A percentile compares a stretch with the other conserved stretches of the same genome.
Conservation (phyloP, 2,797 vertebrate genomes). For the Danio kyathit region DNA sequence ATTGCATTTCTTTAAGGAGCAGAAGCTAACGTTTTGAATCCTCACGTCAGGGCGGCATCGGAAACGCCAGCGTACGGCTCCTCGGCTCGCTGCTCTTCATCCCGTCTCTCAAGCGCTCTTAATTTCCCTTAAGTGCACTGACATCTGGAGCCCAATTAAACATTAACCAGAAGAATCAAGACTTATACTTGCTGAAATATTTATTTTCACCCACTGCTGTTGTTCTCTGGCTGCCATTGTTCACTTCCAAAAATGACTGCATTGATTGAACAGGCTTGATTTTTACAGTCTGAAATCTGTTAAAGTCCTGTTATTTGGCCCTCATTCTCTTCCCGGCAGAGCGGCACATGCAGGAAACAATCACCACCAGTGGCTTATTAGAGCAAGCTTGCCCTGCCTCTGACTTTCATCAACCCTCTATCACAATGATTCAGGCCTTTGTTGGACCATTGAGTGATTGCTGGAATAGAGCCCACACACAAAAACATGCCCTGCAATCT, state of each 20-base stretch:
- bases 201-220: conserved; percentile 30
- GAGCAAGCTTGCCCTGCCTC: conserved; percentile 13
- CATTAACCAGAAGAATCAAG: conserved; percentile 76
- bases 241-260: conserved; percentile 8
- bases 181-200: conserved; percentile 33
- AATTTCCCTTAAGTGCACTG: conserved; percentile 78
- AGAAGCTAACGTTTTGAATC: conserved; percentile 27
- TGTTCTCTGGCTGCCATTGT: conserved; percentile 18
- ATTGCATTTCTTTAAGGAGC: conserved; percentile 31
- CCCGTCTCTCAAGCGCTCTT: conserved; percentile 56
- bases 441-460: conserved; percentile 50
- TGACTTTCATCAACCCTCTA: conserved; percentile 40
- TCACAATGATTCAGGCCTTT: conserved; percentile 44
- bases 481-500: conserved; percentile 34
- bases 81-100: conserved; percentile 1
- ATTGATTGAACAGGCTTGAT: conserved; percentile 16
- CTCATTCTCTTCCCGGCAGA: background rate
- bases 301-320: conserved; percentile 30
- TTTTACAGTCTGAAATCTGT: conserved; percentile 10
- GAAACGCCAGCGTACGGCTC: background rate
- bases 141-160: conserved; percentile 82
- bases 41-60: background rate
- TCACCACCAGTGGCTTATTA: conserved; percentile 30
- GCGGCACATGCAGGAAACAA: conserved; percentile 19
- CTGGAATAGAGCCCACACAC: conserved; percentile 35